Conservation (phyloP, 1,140 invertebrate species). For the Drosophila melanogaster region Release_6_plus_ISO1_MT NT_033779.5:2630001-2630500, state of each 20-base stretch:
- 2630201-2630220: constrained; percentile 82
- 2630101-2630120: constrained; percentile 13
- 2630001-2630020: background rate
- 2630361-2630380: constrained; percentile 54
- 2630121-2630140: constrained; percentile 36
- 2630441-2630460: constrained; percentile 9
- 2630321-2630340: constrained; percentile 19
- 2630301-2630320: constrained; percentile 2
- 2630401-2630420: constrained; percentile 60
- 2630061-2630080: background rate
- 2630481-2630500: background rate
- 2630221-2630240: constrained; percentile 80
- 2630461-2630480: background rate
- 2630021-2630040: background rate
- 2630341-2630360: constrained; percentile 30
- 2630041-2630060: background rate
- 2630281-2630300: constrained; percentile 33
- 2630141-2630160: constrained; percentile 15
- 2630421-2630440: constrained; percentile 37
- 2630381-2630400: constrained; percentile 76
- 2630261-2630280: constrained; percentile 68
- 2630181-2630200: constrained; percentile 67
- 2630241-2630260: constrained; percentile 78
- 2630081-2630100: constrained; percentile 43
- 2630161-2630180: constrained; percentile 9